Percentiles rank a stretch among this genome's conserved stretches.
Conservation (phyloP, 92 coral and sea anemone species). For the Isaurus tuberculatus region DNA sequence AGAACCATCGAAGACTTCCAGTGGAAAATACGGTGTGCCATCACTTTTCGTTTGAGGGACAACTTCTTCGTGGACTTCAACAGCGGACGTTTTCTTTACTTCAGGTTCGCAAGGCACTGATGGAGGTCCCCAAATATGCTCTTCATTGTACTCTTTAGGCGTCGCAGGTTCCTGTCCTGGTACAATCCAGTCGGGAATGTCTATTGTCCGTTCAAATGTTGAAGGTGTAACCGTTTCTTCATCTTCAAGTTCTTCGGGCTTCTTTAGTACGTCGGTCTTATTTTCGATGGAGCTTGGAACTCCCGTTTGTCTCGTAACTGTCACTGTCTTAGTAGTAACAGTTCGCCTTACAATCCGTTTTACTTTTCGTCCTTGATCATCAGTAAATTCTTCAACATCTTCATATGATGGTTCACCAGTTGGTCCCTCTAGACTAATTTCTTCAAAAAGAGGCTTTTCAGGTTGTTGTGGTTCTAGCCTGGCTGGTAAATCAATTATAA, state of each 20-base stretch:
- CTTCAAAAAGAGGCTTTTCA: neutral
- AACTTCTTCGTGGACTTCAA: conserved; percentile 39
- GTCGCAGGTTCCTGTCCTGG: conserved; percentile 18
- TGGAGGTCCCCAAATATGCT: conserved; percentile 28
- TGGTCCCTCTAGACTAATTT: neutral
- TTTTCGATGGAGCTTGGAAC: neutral
- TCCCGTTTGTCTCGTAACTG: conserved; percentile 16
- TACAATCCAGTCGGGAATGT: conserved; percentile 56
- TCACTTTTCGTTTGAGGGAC: conserved; percentile 13
- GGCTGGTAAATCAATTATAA: neutral
- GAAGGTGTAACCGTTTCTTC: conserved; percentile 34
- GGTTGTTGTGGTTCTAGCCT: neutral
- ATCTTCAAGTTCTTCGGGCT: neutral
- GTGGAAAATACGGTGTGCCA: conserved; percentile 31
- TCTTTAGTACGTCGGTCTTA: neutral
- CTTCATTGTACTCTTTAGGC: conserved; percentile 39
- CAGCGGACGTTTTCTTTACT: neutral
- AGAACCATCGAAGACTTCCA: conserved; percentile 41
- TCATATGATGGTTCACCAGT: conserved; percentile 39
- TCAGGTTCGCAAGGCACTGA: neutral
- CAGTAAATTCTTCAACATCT: conserved; percentile 40
- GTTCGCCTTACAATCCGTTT: conserved; percentile 47
- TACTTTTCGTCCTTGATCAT: conserved; percentile 45
- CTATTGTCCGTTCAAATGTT: conserved; percentile 4
- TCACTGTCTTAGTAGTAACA: conserved; percentile 62